Base-by-base conservation (phyloP, 2,797 vertebrate genomes). In the Staurois parvus region DNA sequence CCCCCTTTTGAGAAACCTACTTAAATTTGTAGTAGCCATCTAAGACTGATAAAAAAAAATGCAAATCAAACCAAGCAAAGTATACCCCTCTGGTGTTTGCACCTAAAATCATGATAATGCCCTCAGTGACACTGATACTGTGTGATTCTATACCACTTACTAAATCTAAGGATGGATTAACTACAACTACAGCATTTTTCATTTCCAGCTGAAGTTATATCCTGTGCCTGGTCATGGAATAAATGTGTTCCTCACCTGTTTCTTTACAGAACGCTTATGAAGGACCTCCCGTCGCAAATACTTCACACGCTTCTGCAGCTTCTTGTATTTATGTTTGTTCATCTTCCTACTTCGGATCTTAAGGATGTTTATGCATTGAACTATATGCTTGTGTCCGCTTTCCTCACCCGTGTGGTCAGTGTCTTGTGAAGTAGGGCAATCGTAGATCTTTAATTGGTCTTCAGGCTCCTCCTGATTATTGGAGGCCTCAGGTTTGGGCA, bases 271-370 rank as follows among this genome's bases (percentile, higher is more conserved):
- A 59, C 97, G 92, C 1, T 92, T 88, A 0, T 96, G 94, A 37
- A 90, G 80, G 9, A 99, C 88, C 79, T 88, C 96, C 85, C 90
- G 95, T 70, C 92, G 91, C 24, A 96, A 42, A 88, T 97, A 98
- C 79, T 95, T 97, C 0, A 93, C 96, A 32, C 96, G 91, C 89
- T 97, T 97, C 40, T 93, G 89, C 89, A 99, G 93, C 89, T 99
- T 99, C 84, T 89, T 97, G 92, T 95, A 98, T 87, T 98, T 98
- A 90, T 99, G 98, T 2, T 90, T 93, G 90, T 99, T 99, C 94
- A 99, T 99, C 37, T 96, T 99, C 79, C 96, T 93, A 26, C 97
- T 94, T n/a, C 98, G 93, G 86, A 98, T 99, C 94, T 98, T 89
- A 77, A 99, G 87, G 1, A 98, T 95, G 0, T 97, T 99, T 90